These are phyloP conservation scores for Mercenaria mercenaria DNA, from an alignment of 1,140 invertebrate species.

Conservation along the genomic window DNA sequence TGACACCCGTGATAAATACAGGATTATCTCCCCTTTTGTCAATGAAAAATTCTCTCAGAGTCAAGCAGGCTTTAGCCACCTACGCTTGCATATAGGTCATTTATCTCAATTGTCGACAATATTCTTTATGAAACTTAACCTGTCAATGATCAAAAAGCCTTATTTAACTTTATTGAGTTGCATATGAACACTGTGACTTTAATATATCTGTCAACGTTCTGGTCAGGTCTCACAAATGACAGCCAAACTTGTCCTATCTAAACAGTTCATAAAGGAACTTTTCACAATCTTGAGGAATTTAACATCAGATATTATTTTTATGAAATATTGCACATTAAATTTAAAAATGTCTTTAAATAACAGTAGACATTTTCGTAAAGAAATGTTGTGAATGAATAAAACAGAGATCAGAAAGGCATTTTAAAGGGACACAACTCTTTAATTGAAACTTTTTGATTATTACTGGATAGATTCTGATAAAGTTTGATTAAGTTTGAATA, in stretches of 20 bases:
- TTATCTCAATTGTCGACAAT: not conserved
- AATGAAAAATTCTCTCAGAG: constrained; percentile 11
- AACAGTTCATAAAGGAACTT: too few species aligned
- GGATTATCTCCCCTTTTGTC: constrained; percentile 28
- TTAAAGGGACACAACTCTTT: too few species aligned
- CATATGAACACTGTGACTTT: constrained; percentile 12
- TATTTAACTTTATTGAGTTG: constrained; percentile 31
- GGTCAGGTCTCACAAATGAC: not conserved
- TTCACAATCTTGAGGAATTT: too few species aligned
- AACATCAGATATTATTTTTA: too few species aligned
- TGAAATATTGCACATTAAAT: too few species aligned
- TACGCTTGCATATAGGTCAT: not conserved
- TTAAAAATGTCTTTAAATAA: too few species aligned
- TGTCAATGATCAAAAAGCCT: constrained; percentile 5
- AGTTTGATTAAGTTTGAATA: too few species aligned
- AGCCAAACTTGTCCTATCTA: not conserved
- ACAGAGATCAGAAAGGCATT: too few species aligned
- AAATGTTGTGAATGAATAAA: too few species aligned
- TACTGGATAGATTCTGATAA: not conserved
- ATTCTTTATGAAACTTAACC: constrained; percentile 20
- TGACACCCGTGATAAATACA: constrained; percentile 24
- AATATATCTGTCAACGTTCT: constrained; percentile 6
- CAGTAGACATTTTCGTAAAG: too few species aligned
- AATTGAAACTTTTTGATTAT: too few species aligned
- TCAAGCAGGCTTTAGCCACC: not conserved